phyloP scores from a whole-genome alignment of 2,113 vertebrate genomes.

The Nibea albiflora region DNA sequence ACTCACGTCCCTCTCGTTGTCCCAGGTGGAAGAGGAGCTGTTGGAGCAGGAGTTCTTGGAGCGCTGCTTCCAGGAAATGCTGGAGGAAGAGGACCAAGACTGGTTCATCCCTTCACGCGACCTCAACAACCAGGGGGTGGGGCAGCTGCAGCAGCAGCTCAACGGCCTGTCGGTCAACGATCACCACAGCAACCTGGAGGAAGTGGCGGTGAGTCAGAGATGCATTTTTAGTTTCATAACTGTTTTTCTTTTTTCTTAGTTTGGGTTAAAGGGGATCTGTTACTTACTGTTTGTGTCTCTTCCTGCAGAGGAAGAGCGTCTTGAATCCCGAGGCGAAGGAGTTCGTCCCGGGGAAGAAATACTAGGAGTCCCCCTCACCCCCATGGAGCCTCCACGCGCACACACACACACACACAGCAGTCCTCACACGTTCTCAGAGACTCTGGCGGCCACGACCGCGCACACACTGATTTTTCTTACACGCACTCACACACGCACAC shows the following conservation, averaged over 20 bases:
- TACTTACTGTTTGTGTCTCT: conserved; percentile 1
- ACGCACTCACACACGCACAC: conserved; percentile 47
- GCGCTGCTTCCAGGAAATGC: conserved; percentile 98
- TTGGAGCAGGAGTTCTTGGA: conserved; percentile 98
- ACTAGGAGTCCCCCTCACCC: conserved; percentile 87
- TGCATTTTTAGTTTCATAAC: background rate
- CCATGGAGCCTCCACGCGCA: conserved; percentile 77
- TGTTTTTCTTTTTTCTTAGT: background rate
- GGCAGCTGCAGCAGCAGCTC: conserved; percentile 95
- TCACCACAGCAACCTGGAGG: conserved; percentile 85
- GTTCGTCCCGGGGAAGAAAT: conserved; percentile 97
- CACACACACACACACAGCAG: conserved; percentile 58
- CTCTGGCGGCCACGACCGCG: conserved; percentile 79
- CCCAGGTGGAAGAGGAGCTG: conserved; percentile 96
- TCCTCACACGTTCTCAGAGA: conserved; percentile 78
- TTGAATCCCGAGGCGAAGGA: conserved; percentile 99
- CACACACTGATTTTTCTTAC: conserved; percentile 68
- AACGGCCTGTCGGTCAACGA: conserved; percentile 89
- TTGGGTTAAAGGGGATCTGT: background rate
- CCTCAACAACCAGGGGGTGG: conserved; percentile 91
- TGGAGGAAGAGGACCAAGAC: conserved; percentile 97
- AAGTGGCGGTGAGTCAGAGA: conserved; percentile 91
- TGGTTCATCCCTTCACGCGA: conserved; percentile 98
- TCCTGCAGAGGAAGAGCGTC: conserved; percentile 93
- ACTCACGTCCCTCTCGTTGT: background rate